Conservation (phyloP, 2,797 vertebrate genomes). For the Sphenodon punctatus region DNA sequence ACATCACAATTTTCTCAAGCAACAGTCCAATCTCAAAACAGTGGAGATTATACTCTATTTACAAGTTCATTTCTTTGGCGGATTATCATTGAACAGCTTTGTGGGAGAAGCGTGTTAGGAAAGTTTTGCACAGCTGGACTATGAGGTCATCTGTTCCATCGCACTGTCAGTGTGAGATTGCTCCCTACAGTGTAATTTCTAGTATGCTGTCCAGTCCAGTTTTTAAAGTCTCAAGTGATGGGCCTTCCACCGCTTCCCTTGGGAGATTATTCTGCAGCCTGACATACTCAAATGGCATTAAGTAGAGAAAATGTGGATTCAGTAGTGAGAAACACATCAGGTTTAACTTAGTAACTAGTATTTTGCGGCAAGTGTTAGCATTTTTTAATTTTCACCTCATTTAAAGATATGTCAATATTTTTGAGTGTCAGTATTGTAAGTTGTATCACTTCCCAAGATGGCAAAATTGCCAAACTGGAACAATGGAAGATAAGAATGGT, state of each 20-base stretch:
- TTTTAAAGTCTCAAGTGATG: constrained; percentile 2
- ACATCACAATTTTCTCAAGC: not conserved
- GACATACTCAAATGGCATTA: not conserved
- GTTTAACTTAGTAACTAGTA: not conserved
- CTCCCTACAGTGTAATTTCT: constrained; percentile 18
- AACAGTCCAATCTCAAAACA: not conserved
- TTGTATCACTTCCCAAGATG: not conserved
- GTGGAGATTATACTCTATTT: not conserved
- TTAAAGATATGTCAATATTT: not conserved
- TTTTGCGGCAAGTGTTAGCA: not conserved
- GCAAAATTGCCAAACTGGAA: no score
- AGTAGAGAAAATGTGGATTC: not conserved
- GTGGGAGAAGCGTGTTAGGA: not conserved
- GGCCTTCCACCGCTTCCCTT: not conserved
- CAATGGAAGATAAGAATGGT: no score
- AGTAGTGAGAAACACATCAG: not conserved
- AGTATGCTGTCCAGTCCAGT: constrained; percentile 22
- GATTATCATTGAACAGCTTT: constrained; percentile 4
- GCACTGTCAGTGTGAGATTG: constrained; percentile 23
- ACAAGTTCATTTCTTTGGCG: not conserved
- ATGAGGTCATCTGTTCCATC: constrained; percentile 34
- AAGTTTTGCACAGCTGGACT: constrained; percentile 15
- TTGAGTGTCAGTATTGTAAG: not conserved
- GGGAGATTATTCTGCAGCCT: not conserved
- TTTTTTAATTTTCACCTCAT: not conserved